Conservation (phyloP, 1,140 invertebrate genomes). For the Drosophila guanche region DNA sequence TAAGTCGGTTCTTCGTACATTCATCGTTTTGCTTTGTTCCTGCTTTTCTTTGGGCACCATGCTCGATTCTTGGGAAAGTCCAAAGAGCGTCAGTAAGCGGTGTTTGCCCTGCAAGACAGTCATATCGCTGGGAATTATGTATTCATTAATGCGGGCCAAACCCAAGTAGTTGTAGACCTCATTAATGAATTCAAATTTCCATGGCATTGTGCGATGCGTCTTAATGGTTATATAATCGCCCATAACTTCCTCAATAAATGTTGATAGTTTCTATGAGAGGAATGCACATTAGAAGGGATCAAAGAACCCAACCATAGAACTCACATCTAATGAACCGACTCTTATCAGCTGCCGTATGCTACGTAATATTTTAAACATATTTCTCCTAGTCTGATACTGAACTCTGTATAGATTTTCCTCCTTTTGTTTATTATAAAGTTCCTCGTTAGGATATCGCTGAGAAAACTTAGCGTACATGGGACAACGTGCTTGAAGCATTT, state of each 20-base stretch:
- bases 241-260: conserved; percentile 68
- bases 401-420: conserved; percentile 62
- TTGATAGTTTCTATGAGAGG: conserved; percentile 47
- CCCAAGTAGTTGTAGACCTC: conserved; percentile 78
- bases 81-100: conserved; percentile 40
- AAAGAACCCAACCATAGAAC: neutral
- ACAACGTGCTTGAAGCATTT: conserved; percentile 76
- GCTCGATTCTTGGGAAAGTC: conserved; percentile 17
- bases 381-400: conserved; percentile 73
- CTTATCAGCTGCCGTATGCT: conserved; percentile 46
- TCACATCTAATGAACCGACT: conserved; percentile 30
- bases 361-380: conserved; percentile 65
- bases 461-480: conserved; percentile 56
- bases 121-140: conserved; percentile 46
- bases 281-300: neutral
- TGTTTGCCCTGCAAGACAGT: conserved; percentile 39
- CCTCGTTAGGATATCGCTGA: conserved; percentile 41
- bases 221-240: conserved; percentile 70
- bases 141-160: conserved; percentile 69
- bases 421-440: conserved; percentile 28
- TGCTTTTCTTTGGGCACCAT: neutral
- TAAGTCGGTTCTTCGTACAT: neutral
- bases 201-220: conserved; percentile 75
- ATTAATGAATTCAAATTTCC: conserved; percentile 81
- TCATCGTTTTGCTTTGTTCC: neutral